Base-by-base conservation (phyloP, 2,113 vertebrate species). In the Charadrius vociferus region DNA sequence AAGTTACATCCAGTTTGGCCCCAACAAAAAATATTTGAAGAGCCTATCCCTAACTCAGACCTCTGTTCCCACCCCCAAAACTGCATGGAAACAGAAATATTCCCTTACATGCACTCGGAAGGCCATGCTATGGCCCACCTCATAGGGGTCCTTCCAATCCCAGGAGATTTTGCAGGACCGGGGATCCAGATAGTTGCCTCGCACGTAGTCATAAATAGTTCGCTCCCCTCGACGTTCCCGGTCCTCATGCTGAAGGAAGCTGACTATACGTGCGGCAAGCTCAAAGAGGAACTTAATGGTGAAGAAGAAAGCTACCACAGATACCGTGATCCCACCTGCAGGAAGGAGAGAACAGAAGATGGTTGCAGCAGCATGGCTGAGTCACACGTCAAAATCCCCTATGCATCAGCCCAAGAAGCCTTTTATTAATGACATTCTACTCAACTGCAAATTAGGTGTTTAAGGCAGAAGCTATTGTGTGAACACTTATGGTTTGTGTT, bases 231-330 rank as follows among this genome's bases (percentile, higher is more conserved):
- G 98, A 91, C 99, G 99, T 27, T 99, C 99, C 88, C 99, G 99
- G 98, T 99, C 99, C 97, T 99, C 99, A 99, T 99, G 99, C 96
- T 99, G 99, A 97, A 99, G 98, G 98, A 99, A 99, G 98, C 99
- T 99, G 98, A 99, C 99, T 96, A 99, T 99, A 81, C 99, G 99
- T 96, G 99, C 99, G 92, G 99, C 99, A 97, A 99, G 99, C 98
- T 99, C 99, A 98, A 99, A 99, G 90, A 99, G 99, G 98, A 99
- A 99, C 99, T 99, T 99, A 98, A 99, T 99, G 98, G 99, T 99
- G 98, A 99, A 99, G 98, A 99, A 99, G 97, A 99, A 99, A 97
- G 99, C 99, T 98, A 99, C 99, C 98, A 99, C 99, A 98, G 99
- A 99, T 96, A 99, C 99, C 82, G 99, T 99, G 99, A 99, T 99